Base-by-base conservation (phyloP, 1,140 invertebrate species). In the Lasioglossum baleicum region DNA sequence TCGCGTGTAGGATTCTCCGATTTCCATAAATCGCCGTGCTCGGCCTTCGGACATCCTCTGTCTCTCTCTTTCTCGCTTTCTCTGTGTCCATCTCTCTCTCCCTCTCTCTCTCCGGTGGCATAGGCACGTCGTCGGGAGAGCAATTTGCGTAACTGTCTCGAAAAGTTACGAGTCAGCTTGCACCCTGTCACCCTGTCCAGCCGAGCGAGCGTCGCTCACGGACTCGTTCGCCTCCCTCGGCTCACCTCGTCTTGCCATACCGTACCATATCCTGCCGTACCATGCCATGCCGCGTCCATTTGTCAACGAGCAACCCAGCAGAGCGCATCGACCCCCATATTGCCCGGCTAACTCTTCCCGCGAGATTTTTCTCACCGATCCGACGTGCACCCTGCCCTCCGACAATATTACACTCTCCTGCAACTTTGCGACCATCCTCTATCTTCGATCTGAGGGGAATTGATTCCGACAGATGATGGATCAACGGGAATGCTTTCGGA, bases 1-100 rank as follows among this genome's bases (percentile, higher is more conserved):
- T 80, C 66, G 70, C 61, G 31, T 35, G 60, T 67, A 71, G 82
- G 51, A 67, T 84, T 77, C 83, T 65, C 64, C 74, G 68, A 87
- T 87, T 85, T 87, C 83, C 85, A 87, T 87, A 87, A 87, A 87
- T 87, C 83, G 85, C 74, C 73, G 60, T 35, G 35, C 35, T 2
- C 71, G 72, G 66, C 64, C 80, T 80, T 86, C 82, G 75, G 79
- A 15, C 51, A 3, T 15, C 51, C 17, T 5, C 3, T 13, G 10
- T 15, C 17, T 15, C 51, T 17, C 51, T 4, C 15, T 6, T 4
- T 53, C 51, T 53, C 51, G 0, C 51, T 5, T 15, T 53, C 51
- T 53, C 51, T 6, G 13, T 7, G 15, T 53, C 51, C 17, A 3
- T 53, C 51, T 48, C 44, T 11, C 44, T 48, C 42, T 8, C 42